These are phyloP conservation scores for Ladona fulva DNA, from an alignment of 1,140 invertebrate genomes.

Conservation along the genomic window DNA sequence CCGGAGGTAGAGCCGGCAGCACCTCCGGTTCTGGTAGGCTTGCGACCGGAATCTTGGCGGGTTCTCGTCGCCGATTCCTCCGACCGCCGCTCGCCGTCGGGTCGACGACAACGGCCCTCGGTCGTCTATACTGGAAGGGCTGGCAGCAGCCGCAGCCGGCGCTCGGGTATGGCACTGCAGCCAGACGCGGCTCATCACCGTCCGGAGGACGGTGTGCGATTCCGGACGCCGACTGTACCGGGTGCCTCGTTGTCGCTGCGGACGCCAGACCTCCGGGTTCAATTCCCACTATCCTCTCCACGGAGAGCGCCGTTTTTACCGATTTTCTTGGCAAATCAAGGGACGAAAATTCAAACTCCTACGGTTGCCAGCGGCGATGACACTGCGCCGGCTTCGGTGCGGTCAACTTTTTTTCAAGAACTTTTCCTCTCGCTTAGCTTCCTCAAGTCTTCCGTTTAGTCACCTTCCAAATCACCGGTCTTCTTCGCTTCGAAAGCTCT, in stretches of 20 bases:
- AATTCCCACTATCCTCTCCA: conserved; percentile 8
- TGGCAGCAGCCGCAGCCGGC: not conserved
- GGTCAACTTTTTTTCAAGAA: not conserved
- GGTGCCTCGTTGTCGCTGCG: not conserved
- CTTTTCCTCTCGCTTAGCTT: not conserved
- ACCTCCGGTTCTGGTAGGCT: conserved; percentile 22
- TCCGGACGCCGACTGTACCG: not conserved
- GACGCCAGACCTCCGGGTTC: not conserved
- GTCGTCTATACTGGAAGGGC: not conserved
- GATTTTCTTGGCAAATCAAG: not conserved
- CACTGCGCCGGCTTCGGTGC: not conserved
- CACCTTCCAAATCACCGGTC: not conserved
- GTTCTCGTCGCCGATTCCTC: conserved; percentile 30
- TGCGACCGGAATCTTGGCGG: conserved; percentile 35
- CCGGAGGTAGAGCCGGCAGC: conserved; percentile 34
- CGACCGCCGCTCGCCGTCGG: conserved; percentile 36
- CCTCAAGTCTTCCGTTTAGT: not conserved
- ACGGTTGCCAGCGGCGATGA: not conserved
- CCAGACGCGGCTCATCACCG: not conserved
- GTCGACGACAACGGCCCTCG: not conserved
- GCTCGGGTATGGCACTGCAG: not conserved
- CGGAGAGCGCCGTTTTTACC: not conserved
- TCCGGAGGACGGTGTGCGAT: not conserved
- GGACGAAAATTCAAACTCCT: not conserved
- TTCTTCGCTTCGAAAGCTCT: not conserved